Evolutionary conservation across 1,140 invertebrate genomes (phyloP).

Genomic region (Whitmania pigra): DNA sequence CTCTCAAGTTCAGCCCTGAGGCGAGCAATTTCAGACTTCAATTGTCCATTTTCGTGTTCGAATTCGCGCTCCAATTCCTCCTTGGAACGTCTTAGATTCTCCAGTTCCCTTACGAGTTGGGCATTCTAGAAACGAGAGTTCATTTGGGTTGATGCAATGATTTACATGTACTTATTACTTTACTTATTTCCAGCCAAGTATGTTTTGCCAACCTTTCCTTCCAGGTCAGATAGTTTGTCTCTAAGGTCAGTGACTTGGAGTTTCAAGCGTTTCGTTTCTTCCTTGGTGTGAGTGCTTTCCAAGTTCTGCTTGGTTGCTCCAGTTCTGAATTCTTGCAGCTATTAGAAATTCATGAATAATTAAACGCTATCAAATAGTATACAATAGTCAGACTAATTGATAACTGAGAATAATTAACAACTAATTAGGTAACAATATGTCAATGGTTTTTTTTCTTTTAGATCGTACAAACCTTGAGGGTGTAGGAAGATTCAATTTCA

Average conservation of each 20-base stretch:
- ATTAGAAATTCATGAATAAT: background rate
- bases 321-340: conserved; percentile 46
- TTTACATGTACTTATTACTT: no score
- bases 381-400: background rate
- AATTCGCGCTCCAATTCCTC: conserved; percentile 25
- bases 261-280: conserved; percentile 44
- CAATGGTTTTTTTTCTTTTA: conserved; percentile 21
- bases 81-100: conserved; percentile 19
- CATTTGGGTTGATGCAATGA: background rate
- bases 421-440: background rate
- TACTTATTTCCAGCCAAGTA: background rate
- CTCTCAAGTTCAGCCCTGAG: conserved; percentile 24
- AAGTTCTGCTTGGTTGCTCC: conserved; percentile 45
- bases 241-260: conserved; percentile 41
- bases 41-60: conserved; percentile 17
- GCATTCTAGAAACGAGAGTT: conserved; percentile 15
- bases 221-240: conserved; percentile 42
- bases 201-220: conserved; percentile 39
- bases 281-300: conserved; percentile 43
- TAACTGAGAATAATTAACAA: background rate
- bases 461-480: conserved; percentile 21
- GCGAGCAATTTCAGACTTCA: conserved; percentile 18
- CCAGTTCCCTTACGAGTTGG: conserved; percentile 20
- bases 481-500: conserved; percentile 29
- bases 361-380: no score